These are phyloP conservation scores for Amia ocellicauda DNA, from an alignment of 2,113 vertebrate genomes.

Conservation along the genomic window DNA sequence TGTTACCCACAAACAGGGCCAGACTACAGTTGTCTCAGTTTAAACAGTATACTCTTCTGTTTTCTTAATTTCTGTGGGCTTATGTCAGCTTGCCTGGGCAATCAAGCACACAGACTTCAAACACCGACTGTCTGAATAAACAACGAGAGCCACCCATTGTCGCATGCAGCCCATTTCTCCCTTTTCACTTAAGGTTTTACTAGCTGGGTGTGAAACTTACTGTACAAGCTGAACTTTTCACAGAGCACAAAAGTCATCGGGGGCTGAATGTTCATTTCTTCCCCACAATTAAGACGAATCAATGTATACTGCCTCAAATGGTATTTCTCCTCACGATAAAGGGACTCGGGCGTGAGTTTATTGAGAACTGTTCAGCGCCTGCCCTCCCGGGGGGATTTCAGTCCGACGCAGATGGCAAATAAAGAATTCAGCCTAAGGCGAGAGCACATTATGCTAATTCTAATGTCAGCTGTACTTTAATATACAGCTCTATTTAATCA, in stretches of 20 bases:
- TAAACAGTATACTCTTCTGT: too few species aligned
- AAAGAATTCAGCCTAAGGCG: conserved; percentile 98
- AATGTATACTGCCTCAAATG: conserved; percentile 78
- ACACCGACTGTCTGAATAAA: background rate
- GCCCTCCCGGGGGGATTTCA: conserved; percentile 87
- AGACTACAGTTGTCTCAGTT: too few species aligned
- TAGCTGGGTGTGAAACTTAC: conserved; percentile 26
- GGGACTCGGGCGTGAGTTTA: conserved; percentile 80
- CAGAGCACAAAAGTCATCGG: conserved; percentile 81
- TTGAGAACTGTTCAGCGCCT: conserved; percentile 87
- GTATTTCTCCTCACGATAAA: conserved; percentile 82
- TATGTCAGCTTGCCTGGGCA: too few species aligned
- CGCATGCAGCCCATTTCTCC: background rate
- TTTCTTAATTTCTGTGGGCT: too few species aligned
- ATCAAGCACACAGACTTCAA: background rate
- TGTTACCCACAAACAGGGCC: too few species aligned
- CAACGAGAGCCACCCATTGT: background rate
- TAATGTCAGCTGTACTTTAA: conserved; percentile 99
- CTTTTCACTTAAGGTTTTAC: conserved; percentile 19
- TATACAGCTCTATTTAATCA: conserved; percentile 99
- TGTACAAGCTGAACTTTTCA: conserved; percentile 60
- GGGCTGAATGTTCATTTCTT: conserved; percentile 83
- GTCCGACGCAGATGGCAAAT: conserved; percentile 99
- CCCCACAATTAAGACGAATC: conserved; percentile 87
- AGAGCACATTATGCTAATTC: conserved; percentile 99